Evolutionary conservation across 1,140 invertebrate species (phyloP).

Genomic region (Nasonia longicornis): DNA sequence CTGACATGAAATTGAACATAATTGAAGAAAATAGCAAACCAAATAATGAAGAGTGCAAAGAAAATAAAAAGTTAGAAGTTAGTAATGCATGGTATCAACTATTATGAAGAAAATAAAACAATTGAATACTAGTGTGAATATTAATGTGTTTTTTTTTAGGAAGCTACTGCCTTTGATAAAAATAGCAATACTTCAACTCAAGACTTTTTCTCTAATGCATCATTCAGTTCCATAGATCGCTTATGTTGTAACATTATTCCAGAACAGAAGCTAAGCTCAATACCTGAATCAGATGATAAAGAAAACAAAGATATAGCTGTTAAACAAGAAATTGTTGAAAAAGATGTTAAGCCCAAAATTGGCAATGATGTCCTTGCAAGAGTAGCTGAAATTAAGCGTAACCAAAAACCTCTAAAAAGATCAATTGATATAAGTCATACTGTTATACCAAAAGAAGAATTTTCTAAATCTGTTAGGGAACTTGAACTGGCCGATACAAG

Average conservation of each 20-base stretch:
- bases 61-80: constrained; percentile 33
- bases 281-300: constrained; percentile 11
- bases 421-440: constrained; percentile 16
- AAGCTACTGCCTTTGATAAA: constrained; percentile 24
- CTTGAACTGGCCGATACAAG: constrained; percentile 58
- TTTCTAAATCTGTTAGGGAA: constrained; percentile 44
- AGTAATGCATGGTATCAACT: neutral
- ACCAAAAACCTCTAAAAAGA: constrained; percentile 36
- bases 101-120: neutral
- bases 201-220: constrained; percentile 57
- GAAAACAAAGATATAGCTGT: neutral
- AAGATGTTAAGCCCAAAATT: constrained; percentile 29
- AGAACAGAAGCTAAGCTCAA: constrained; percentile 26
- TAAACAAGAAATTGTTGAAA: constrained; percentile 24
- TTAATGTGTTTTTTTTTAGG: constrained; percentile 26
- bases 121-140: neutral
- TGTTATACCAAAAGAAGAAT: constrained; percentile 38
- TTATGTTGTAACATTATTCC: constrained; percentile 44
- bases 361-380: constrained; percentile 39
- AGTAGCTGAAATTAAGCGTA: constrained; percentile 34
- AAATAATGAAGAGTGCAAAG: constrained; percentile 3
- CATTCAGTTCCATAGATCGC: constrained; percentile 54
- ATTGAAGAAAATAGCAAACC: constrained; percentile 14
- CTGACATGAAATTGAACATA: constrained; percentile 4
- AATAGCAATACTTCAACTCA: constrained; percentile 52